Percentiles rank a stretch among this genome's conserved stretches.
Evolutionary conservation across 2,888 invertebrate species (phyloP).

Genomic region (Entomobrya proxima): DNA sequence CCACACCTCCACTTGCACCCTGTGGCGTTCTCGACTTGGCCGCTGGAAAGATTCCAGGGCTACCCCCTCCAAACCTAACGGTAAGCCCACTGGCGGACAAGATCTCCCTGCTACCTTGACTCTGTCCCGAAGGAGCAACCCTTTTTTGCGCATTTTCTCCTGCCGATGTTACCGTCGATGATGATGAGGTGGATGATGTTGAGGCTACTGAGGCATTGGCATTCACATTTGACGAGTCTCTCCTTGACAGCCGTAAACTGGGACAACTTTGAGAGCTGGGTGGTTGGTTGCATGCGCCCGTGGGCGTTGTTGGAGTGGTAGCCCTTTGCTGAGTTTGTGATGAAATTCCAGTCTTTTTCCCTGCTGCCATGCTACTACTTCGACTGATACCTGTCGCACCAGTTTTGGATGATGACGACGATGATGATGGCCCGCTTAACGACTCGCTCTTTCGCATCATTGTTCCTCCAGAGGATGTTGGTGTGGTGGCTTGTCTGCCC

Average conservation of each 20-base stretch:
- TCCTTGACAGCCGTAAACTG: slow-evolving; percentile 63
- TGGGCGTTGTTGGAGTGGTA: slow-evolving; percentile 29
- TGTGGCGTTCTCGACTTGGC: slow-evolving; percentile 42
- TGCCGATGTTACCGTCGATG: neutral
- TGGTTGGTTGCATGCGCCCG: slow-evolving; percentile 31
- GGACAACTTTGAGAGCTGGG: slow-evolving; percentile 68
- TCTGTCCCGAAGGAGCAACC: neutral
- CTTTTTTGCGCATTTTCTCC: neutral
- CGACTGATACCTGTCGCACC: slow-evolving; percentile 23
- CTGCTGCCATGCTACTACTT: slow-evolving; percentile 48
- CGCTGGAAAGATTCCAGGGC: slow-evolving; percentile 42
- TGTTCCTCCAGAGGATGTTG: neutral
- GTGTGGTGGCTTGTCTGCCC: neutral
- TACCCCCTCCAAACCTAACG: slow-evolving; percentile 38
- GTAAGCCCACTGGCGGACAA: slow-evolving; percentile 48
- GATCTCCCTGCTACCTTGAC: slow-evolving; percentile 17
- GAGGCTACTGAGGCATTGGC: neutral
- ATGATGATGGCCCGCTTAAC: slow-evolving; percentile 10
- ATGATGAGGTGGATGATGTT: neutral
- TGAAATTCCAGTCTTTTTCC: slow-evolving; percentile 39
- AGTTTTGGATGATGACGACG: neutral
- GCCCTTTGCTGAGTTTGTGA: slow-evolving; percentile 19
- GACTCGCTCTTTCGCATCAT: slow-evolving; percentile 27
- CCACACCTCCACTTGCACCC: slow-evolving; percentile 36
- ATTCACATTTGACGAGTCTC: slow-evolving; percentile 33